Conservation (phyloP, 2,113 vertebrate genomes). For the Colinus virginianus region DNA sequence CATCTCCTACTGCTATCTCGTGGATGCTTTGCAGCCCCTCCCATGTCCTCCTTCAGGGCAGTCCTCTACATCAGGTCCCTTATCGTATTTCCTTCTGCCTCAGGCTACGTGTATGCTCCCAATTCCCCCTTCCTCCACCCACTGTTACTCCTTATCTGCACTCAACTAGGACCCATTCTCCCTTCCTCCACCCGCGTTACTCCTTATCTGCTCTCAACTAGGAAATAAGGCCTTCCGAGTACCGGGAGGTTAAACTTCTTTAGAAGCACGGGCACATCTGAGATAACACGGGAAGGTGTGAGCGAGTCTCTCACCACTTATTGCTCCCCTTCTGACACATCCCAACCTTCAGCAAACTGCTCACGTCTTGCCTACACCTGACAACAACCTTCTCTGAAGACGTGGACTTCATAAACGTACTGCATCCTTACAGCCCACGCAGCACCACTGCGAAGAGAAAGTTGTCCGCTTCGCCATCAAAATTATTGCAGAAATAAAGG, state of each 20-base stretch:
- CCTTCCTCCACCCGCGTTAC: not conserved
- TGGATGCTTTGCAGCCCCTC: not conserved
- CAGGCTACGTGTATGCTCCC: not conserved
- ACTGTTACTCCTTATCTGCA: too few species aligned
- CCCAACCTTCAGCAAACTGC: not conserved
- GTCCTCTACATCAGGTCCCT: not conserved
- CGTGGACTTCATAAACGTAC: not conserved
- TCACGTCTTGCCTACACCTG: not conserved
- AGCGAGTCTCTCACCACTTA: not conserved
- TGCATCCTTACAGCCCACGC: fast-evolving
- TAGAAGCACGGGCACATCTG: not conserved
- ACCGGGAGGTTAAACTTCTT: not conserved
- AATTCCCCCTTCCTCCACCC: not conserved
- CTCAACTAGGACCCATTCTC: not conserved
- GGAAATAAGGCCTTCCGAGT: not conserved
- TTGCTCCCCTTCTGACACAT: not conserved
- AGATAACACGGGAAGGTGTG: not conserved
- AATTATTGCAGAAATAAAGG: not conserved
- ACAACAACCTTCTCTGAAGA: not conserved
- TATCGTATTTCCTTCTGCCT: not conserved
- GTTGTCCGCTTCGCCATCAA: not conserved
- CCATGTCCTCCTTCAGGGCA: not conserved
- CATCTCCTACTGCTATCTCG: not conserved
- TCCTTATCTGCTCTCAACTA: not conserved
- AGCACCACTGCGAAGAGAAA: not conserved